Base-by-base conservation (phyloP, 2,888 invertebrate genomes). In the Tipula helvola region DNA sequence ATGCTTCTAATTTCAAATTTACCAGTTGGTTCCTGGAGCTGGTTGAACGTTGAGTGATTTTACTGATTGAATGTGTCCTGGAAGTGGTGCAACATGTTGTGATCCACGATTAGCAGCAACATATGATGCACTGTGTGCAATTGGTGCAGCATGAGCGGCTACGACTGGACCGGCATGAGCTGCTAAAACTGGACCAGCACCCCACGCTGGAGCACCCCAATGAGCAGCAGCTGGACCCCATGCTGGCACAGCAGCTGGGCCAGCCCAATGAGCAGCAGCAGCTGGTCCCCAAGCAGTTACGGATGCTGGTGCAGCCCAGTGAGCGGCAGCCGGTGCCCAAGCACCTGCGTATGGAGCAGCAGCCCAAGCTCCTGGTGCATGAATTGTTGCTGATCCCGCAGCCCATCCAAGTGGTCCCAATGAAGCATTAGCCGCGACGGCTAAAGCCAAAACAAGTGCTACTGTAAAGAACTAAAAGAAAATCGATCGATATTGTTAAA, bases 381-480 rank as follows among this genome's bases (percentile, higher is more conserved):
- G 87, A n/a, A 39, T 5, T 18, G 28, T n/a, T 0, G 28, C 16
- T 42, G 44, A 28, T n/a, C 83, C 83, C 3, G 16, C 57, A 18
- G 36, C 83, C 36, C 16, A 42, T 41, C 83, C 86, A 16, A 87
- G 88, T 36, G 90, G 89, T 86, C 90, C 88, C 87, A 90, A 87
- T 2, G 91, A 91, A 86, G 91, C 90, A 88, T 91, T 90, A 86
- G 90, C 91, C 88, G 90, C 90, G 88, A 90, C 88, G 88, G 90
- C 89, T 42, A 91, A 89, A 87, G 90, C 91, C 89, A 91, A 89
- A 90, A 91, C 89, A 90, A 91, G 90, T 90, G 90, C 88, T 90
- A 90, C 90, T 89, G 90, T 88, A 88, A 89, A 89, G 89, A 90
- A 90, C 90, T 91, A 88, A 88, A 39, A 10, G 28, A 83, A 36